A percentile compares a stretch with the other conserved stretches of the same genome.
Conservation (phyloP, 2,113 vertebrate genomes). For the Strix uralensis region DNA sequence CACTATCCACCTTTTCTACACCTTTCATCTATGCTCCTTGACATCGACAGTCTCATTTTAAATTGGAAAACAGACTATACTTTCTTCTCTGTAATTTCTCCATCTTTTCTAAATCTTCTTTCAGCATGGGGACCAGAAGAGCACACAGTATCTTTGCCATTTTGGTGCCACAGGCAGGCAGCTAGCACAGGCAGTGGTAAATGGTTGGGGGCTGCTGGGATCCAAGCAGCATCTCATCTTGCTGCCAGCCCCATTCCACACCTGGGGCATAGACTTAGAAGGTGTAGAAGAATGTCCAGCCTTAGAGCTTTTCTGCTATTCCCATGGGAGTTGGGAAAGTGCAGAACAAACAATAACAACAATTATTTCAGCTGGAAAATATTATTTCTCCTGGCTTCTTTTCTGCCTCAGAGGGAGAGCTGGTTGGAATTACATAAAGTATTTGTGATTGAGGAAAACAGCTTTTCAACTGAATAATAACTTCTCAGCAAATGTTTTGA, state of each 20-base stretch:
- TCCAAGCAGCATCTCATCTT: neutral
- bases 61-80: neutral
- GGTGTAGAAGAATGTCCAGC: neutral
- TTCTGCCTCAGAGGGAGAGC: neutral
- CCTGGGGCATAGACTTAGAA: neutral
- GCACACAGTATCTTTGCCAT: neutral
- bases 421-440: constrained; percentile 15
- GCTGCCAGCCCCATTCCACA: neutral
- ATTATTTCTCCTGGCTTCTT: constrained; percentile 5
- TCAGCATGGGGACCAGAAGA: neutral
- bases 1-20: neutral
- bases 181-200: neutral
- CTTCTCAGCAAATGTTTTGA: neutral
- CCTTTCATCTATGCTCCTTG: neutral
- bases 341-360: neutral
- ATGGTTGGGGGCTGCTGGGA: neutral
- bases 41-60: neutral
- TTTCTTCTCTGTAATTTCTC: neutral
- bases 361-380: constrained; percentile 19
- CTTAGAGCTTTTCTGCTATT: neutral
- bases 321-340: neutral
- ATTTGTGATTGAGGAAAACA: constrained; percentile 13
- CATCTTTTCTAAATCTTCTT: neutral
- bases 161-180: neutral
- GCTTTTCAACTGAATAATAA: constrained; percentile 6